Evolutionary conservation across 2,797 vertebrate species (phyloP).

Genomic region (Arremon aurantiirostris): DNA sequence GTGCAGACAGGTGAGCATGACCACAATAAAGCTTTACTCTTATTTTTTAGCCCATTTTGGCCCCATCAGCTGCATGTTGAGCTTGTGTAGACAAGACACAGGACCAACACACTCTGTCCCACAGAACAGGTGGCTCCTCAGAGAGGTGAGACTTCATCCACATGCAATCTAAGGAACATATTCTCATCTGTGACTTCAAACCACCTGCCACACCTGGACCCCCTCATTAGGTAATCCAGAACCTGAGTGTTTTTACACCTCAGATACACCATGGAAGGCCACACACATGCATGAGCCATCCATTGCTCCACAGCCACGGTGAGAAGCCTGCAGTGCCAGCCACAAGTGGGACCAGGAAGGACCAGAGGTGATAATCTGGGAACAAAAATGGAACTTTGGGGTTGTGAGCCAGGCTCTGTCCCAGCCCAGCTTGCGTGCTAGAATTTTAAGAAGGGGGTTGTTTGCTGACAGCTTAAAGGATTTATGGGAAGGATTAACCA

Average conservation of each 20-base stretch:
- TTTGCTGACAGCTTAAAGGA: conserved; percentile 67
- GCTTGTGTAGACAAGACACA: background rate
- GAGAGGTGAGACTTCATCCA: background rate
- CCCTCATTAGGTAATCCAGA: background rate
- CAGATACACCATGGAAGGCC: background rate
- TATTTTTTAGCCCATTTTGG: background rate
- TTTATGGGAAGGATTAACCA: conserved; percentile 65
- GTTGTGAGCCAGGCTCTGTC: background rate
- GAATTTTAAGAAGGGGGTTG: conserved; percentile 47
- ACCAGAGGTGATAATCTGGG: background rate
- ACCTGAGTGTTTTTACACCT: background rate
- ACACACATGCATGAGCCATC: background rate
- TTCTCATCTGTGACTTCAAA: background rate
- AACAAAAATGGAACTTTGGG: conserved; percentile 10
- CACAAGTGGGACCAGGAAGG: background rate
- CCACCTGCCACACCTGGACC: background rate
- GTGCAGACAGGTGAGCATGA: no score
- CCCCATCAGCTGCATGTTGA: background rate
- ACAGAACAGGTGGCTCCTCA: background rate
- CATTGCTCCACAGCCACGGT: background rate
- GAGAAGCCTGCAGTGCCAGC: background rate
- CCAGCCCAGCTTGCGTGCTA: conserved; percentile 16
- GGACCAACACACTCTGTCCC: background rate
- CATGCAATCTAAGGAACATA: background rate
- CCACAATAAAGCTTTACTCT: background rate